phyloP scores from a whole-genome alignment of 2,797 vertebrate species.

The Sebastes nivosus region DNA sequence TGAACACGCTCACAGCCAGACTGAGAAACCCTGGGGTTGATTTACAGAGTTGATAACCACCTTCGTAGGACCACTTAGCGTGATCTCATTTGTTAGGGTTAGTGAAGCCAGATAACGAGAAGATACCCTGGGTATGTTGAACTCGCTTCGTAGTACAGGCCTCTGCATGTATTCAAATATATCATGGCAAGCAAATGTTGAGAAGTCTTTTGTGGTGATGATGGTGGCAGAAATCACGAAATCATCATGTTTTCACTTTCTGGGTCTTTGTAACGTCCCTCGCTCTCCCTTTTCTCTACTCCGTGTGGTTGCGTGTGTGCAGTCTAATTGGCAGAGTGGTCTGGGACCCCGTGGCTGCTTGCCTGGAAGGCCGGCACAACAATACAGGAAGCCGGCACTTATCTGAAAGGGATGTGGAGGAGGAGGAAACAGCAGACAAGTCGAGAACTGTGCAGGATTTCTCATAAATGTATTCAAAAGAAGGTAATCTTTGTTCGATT shows the following conservation, averaged over 20 bases:
- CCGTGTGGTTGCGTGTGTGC: constrained; percentile 29
- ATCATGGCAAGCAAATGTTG: neutral
- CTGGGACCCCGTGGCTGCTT: constrained; percentile 31
- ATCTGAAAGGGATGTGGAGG: constrained; percentile 25
- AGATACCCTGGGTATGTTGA: too few species aligned
- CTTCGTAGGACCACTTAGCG: too few species aligned
- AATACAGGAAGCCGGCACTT: constrained; percentile 52
- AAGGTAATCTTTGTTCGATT: constrained; percentile 14
- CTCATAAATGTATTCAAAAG: neutral
- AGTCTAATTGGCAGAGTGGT: constrained; percentile 33
- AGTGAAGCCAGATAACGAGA: too few species aligned
- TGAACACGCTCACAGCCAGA: too few species aligned
- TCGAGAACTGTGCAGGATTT: constrained; percentile 4
- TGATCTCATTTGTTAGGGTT: too few species aligned
- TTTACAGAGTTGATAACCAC: too few species aligned
- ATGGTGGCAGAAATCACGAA: neutral
- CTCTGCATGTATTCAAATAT: neutral
- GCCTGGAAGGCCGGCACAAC: constrained; percentile 46
- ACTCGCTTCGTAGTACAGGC: too few species aligned
- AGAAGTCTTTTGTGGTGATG: neutral
- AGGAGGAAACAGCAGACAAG: constrained; percentile 4
- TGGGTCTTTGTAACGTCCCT: neutral
- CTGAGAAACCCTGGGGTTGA: too few species aligned
- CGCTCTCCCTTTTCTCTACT: neutral
- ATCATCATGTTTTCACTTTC: constrained; percentile 18